phyloP scores from a whole-genome alignment of 2,113 vertebrate genomes.

The Poicephalus meyeri region DNA sequence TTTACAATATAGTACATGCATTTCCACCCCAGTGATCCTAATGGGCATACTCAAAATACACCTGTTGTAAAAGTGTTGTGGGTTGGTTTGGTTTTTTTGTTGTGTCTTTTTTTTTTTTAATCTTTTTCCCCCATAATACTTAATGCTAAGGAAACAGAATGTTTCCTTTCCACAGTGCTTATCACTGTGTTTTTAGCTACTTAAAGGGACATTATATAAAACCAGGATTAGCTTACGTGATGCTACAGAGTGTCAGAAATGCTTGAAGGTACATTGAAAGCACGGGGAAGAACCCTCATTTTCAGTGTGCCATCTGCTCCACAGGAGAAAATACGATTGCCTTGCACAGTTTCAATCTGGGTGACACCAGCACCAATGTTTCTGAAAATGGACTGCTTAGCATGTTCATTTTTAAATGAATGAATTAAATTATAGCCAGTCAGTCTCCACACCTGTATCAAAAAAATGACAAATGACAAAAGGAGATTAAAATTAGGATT shows the following conservation, averaged over 20 bases:
- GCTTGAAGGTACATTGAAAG: slow-evolving; percentile 88
- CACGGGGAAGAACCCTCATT: slow-evolving; percentile 91
- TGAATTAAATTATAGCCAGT: slow-evolving; percentile 91
- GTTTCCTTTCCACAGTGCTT: not conserved
- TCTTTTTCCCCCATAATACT: not conserved
- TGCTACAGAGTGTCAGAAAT: slow-evolving; percentile 88
- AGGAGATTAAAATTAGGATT: not conserved
- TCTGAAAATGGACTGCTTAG: slow-evolving; percentile 98
- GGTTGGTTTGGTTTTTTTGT: not conserved
- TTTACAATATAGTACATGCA: slow-evolving; percentile 80
- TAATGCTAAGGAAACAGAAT: slow-evolving; percentile 30
- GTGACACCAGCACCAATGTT: slow-evolving; percentile 96
- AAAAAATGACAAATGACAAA: not conserved
- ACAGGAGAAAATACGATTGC: slow-evolving; percentile 94
- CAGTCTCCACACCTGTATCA: slow-evolving; percentile 90
- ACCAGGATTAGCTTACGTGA: not conserved
- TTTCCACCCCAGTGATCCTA: slow-evolving; percentile 73
- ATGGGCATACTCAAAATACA: not conserved
- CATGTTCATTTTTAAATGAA: slow-evolving; percentile 93
- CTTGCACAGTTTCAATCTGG: slow-evolving; percentile 89
- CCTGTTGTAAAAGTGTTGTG: not conserved
- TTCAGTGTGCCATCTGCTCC: slow-evolving; percentile 97
- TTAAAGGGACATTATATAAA: slow-evolving; percentile 38
- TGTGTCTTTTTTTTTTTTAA: not conserved
- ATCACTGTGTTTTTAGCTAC: slow-evolving; percentile 3